Evolutionary conservation across 2,888 invertebrate species (phyloP).

Genomic region (Limnephilus marmoratus): DNA sequence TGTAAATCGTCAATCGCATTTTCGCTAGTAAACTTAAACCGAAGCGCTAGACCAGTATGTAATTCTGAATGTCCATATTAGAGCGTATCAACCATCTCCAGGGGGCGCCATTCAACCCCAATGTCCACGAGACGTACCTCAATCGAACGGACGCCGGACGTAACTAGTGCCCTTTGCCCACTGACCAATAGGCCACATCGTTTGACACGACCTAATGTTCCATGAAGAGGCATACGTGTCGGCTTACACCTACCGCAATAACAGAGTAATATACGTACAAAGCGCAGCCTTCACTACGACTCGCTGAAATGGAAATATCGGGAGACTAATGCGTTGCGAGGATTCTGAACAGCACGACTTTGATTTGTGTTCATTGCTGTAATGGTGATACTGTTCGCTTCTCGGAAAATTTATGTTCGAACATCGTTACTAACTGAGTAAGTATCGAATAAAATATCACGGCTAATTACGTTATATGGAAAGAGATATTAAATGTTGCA

Average conservation of each 20-base stretch:
- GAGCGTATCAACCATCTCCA: neutral
- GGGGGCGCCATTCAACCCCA: neutral
- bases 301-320: neutral
- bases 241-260: slow-evolving; percentile 5
- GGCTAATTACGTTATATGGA: neutral
- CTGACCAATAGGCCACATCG: neutral
- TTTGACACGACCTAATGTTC: slow-evolving; percentile 23
- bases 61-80: neutral
- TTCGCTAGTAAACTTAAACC: neutral
- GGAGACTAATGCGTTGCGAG: neutral
- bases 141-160: neutral
- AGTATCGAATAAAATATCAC: neutral
- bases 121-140: neutral
- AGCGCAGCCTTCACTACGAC: neutral
- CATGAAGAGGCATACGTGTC: slow-evolving; percentile 16
- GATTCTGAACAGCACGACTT: neutral
- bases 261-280: neutral
- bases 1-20: neutral
- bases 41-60: neutral
- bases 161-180: neutral
- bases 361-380: slow-evolving; percentile 4
- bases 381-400: neutral
- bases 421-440: neutral
- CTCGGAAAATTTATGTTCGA: neutral
- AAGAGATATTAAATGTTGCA: neutral